phyloP scores from a whole-genome alignment of 2,797 vertebrate genomes.

The Falco cherrug region DNA sequence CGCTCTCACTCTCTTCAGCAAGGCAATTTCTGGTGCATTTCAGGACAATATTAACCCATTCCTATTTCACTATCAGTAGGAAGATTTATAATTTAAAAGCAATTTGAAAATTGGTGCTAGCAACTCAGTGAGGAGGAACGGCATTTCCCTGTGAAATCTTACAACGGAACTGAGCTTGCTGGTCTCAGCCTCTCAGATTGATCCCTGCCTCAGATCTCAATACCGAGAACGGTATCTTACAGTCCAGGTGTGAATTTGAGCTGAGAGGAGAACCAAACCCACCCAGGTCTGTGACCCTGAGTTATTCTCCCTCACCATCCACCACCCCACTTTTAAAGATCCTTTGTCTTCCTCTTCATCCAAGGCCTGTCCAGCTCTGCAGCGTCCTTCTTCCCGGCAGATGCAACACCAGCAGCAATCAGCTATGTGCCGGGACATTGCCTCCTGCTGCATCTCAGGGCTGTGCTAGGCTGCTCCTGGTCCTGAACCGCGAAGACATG shows the following conservation, averaged over 20 bases:
- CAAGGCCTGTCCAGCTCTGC: neutral
- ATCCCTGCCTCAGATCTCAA: neutral
- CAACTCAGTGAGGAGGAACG: neutral
- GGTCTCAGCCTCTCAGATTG: neutral
- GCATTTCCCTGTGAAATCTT: neutral
- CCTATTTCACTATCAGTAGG: slow-evolving; percentile 16
- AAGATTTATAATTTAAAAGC: slow-evolving; percentile 4
- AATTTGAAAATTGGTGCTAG: slow-evolving; percentile 7
- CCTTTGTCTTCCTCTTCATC: neutral
- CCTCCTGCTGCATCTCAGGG: slow-evolving; percentile 15
- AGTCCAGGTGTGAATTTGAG: slow-evolving; percentile 25
- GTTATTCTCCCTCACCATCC: neutral
- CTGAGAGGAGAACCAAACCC: neutral
- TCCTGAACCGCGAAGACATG: neutral
- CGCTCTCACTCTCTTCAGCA: slow-evolving; percentile 54
- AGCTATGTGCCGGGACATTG: neutral
- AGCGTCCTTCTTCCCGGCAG: neutral
- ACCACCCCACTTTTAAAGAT: neutral
- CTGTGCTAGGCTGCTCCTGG: neutral
- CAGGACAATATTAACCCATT: slow-evolving; percentile 71
- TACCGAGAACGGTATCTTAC: neutral
- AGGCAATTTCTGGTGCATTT: slow-evolving; percentile 71
- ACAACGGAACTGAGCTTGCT: neutral
- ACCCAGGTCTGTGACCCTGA: neutral
- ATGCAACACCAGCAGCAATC: neutral